Conservation (phyloP, 2,113 vertebrate genomes). For the Manacus vitellinus region DNA sequence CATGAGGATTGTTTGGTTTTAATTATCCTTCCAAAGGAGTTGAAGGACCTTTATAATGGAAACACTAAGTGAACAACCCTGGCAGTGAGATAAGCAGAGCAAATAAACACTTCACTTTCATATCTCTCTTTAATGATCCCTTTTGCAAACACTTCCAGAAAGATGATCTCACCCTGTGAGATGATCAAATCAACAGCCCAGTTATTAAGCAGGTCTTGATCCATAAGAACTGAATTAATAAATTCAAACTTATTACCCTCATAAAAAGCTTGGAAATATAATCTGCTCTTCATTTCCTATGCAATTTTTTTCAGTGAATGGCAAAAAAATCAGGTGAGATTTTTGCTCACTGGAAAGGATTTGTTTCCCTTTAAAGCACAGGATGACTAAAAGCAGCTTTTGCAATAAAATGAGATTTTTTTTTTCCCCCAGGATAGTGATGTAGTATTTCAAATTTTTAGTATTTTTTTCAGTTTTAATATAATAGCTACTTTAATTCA, state of each 20-base stretch:
- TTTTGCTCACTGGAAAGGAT: neutral
- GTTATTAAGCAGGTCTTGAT: neutral
- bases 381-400: neutral
- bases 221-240: neutral
- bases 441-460: neutral
- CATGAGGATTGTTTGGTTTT: neutral
- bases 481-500: neutral
- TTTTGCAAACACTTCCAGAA: neutral
- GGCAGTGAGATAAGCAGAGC: constrained; percentile 1
- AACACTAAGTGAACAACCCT: neutral
- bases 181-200: neutral
- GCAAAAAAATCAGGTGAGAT: neutral
- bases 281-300: neutral
- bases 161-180: neutral
- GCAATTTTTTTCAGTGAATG: neutral
- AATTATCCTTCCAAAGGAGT: constrained; percentile 7
- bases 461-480: neutral
- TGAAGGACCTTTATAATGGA: constrained; percentile 21
- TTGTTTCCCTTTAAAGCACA: neutral
- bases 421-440: neutral
- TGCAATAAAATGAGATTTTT: neutral
- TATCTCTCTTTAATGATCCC: neutral
- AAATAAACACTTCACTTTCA: neutral
- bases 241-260: neutral
- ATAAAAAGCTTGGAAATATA: neutral